Evolutionary conservation across 1,140 invertebrate species (phyloP).

Genomic region (Solenopsis fugax): DNA sequence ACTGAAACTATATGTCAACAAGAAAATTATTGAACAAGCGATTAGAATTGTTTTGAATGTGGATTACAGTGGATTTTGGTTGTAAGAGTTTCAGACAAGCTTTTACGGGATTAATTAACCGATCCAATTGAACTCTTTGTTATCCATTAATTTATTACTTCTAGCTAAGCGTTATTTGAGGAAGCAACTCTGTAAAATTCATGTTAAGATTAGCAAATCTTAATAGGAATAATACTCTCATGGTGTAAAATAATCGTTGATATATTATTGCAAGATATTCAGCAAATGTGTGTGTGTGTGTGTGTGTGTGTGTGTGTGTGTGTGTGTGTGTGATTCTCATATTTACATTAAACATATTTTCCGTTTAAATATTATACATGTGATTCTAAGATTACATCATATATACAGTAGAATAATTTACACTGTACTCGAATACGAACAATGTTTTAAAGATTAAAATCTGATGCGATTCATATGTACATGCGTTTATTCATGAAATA

Average conservation of each 20-base stretch:
- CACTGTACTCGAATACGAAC: neutral
- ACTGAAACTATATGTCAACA: neutral
- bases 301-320: neutral
- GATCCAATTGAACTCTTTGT: neutral
- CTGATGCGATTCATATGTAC: neutral
- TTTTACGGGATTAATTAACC: neutral
- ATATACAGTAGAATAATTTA: constrained; percentile 15
- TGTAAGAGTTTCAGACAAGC: constrained; percentile 14
- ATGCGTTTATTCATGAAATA: constrained; percentile 22
- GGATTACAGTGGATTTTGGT: constrained; percentile 15
- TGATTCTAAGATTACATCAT: constrained; percentile 2
- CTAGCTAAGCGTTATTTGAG: neutral
- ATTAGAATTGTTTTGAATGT: constrained; percentile 19
- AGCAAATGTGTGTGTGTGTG: neutral
- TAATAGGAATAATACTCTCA: neutral
- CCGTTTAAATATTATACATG: neutral
- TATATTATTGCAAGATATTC: neutral
- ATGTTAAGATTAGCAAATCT: neutral
- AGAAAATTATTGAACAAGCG: neutral
- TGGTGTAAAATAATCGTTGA: neutral
- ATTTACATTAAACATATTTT: neutral
- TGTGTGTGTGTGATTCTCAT: neutral
- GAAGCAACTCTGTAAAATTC: neutral
- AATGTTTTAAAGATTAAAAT: constrained; percentile 34
- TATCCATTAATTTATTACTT: neutral